Evolutionary conservation across 2,797 vertebrate genomes (phyloP).

Genomic region (Rhinatrema bivittatum): DNA sequence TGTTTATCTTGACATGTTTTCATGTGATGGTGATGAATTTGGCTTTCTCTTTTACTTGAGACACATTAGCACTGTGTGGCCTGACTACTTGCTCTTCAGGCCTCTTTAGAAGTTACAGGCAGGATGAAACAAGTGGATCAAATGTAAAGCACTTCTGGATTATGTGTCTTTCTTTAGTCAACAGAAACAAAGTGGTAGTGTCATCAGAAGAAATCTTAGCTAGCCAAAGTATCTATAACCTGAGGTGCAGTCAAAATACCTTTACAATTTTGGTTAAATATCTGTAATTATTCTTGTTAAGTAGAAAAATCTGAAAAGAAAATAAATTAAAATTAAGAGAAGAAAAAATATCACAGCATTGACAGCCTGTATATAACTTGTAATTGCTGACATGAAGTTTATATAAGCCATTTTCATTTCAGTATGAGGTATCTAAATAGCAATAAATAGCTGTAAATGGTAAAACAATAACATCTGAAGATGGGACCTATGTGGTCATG

Average conservation of each 20-base stretch:
- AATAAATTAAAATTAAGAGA: too few relatives aligned
- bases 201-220: background rate
- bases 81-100: background rate
- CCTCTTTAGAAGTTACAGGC: background rate
- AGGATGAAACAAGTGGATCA: background rate
- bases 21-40: background rate
- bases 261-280: background rate
- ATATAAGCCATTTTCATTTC: too few relatives aligned
- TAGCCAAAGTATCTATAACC: background rate
- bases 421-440: too few relatives aligned
- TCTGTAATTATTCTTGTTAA: background rate
- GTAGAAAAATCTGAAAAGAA: background rate
- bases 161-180: background rate
- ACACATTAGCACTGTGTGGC: background rate
- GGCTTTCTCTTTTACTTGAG: background rate
- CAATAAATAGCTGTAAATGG: too few relatives aligned
- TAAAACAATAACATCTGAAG: too few relatives aligned
- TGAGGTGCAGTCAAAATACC: fast-evolving
- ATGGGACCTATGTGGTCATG: too few relatives aligned
- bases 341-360: too few relatives aligned
- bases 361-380: too few relatives aligned
- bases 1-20: too few relatives aligned
- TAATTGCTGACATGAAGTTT: too few relatives aligned
- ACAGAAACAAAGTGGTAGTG: background rate
- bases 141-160: background rate